Evolutionary conservation across 1,140 invertebrate genomes (phyloP).

Genomic region (Panonychus citri): DNA sequence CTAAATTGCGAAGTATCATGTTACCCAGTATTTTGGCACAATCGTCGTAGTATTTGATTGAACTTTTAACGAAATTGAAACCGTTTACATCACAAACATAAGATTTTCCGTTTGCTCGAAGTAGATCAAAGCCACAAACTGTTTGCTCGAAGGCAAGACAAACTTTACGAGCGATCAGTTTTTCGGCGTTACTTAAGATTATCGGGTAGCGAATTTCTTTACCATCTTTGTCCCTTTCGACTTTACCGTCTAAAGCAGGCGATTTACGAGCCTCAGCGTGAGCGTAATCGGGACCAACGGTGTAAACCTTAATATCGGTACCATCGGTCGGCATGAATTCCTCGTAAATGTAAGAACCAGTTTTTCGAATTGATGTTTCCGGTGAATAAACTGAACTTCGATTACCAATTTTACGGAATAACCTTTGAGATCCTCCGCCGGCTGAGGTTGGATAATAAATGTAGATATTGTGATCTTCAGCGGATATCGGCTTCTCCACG

Average conservation of each 20-base stretch:
- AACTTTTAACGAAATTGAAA: constrained; percentile 99
- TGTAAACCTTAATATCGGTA: constrained; percentile 72
- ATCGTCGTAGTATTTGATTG: constrained; percentile 98
- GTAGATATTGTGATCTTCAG: constrained; percentile 99
- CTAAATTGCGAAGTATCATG: constrained; percentile 72
- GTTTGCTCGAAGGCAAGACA: constrained; percentile 46
- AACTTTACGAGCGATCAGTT: constrained; percentile 94
- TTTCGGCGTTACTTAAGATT: constrained; percentile 88
- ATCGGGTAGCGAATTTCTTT: constrained; percentile 93
- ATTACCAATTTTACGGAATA: constrained; percentile 97
- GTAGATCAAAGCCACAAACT: constrained; percentile 95
- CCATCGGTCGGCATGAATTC: constrained; percentile 99
- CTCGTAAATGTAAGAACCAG: constrained; percentile 97
- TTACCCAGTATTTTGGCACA: constrained; percentile 92
- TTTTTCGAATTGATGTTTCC: constrained; percentile 80
- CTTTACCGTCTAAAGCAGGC: constrained; percentile 90
- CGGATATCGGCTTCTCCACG: constrained; percentile 93
- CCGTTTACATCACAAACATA: constrained; percentile 99
- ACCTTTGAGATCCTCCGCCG: constrained; percentile 77
- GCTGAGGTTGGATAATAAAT: constrained; percentile 98
- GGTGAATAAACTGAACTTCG: constrained; percentile 93
- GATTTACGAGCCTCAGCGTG: constrained; percentile 97
- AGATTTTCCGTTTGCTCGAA: constrained; percentile 89
- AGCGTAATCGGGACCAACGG: constrained; percentile 91
- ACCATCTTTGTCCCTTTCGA: constrained; percentile 90